Evolutionary conservation across 2,888 invertebrate species (phyloP).

Genomic region (Ligdia adustata): DNA sequence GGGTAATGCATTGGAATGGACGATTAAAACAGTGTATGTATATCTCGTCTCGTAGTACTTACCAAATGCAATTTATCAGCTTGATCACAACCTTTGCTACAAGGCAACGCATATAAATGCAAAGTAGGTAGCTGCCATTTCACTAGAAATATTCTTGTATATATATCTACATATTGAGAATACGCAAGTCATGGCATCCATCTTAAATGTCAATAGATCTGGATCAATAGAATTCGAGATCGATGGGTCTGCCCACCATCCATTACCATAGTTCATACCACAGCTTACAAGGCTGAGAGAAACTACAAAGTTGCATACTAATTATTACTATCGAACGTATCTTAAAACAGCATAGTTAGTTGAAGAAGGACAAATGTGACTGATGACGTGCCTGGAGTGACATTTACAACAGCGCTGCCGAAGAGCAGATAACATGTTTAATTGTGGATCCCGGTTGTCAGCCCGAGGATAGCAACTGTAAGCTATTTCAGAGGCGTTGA

Average conservation of each 20-base stretch:
- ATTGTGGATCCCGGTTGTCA: too few species aligned
- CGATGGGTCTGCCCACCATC: slow-evolving; percentile 28
- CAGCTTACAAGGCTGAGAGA: slow-evolving; percentile 1
- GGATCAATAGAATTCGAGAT: slow-evolving; percentile 49
- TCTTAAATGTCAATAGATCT: slow-evolving; percentile 56
- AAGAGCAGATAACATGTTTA: too few species aligned
- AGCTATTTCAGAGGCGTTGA: too few species aligned
- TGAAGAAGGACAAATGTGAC: too few species aligned
- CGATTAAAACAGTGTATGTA: too few species aligned
- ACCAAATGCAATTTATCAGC: not conserved
- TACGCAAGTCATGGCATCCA: slow-evolving; percentile 37
- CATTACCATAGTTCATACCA: slow-evolving; percentile 4
- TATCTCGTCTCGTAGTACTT: too few species aligned
- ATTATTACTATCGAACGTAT: too few species aligned
- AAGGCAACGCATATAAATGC: slow-evolving; percentile 4
- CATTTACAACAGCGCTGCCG: too few species aligned
- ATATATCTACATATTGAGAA: slow-evolving; percentile 1
- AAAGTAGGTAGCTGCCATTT: slow-evolving; percentile 21
- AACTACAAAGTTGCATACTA: slow-evolving; percentile 8
- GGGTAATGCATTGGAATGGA: too few species aligned
- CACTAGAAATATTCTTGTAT: not conserved
- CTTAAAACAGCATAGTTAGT: too few species aligned
- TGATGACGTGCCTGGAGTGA: too few species aligned
- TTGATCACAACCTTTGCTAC: not conserved
- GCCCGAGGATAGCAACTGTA: too few species aligned